Evolutionary conservation across 2,888 invertebrate species (phyloP), one percentile per base, ranked within the genome.

Genomic region (Hofmannophila pseudospretella): DNA sequence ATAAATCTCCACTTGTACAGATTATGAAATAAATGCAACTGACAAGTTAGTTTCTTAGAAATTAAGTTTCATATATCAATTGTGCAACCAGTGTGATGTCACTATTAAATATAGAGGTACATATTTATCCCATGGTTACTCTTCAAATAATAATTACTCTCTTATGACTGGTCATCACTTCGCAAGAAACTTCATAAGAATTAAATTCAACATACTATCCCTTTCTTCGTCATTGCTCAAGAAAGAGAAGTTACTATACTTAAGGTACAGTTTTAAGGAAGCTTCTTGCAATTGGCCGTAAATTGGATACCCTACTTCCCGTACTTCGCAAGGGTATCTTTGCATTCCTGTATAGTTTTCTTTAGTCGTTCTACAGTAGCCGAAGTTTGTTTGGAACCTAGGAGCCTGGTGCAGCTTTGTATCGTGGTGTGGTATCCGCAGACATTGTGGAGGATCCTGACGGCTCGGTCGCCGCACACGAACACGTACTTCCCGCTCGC

Each of bases 311-410:
- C 22, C 42, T 68, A 72, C 57, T 85, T 85, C 10, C 81, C 81
- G 36, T 76, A 85, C 34, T 58, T 74, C 0, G 69, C 64, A 19
- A 86, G 73, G 1, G 70, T 78, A 26, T 66, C 75, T 59, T 89
- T 88, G 52, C 89, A 89, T 38, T 91, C 91, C 36, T 79, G 68
- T 35, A 95, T 91, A 33, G 92, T 90, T 53, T 91, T 89, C 44
- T 91, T 89, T 40, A 95, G 88, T 20, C 95, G 89, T 63, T 95
- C 94, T 54, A 90, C 91, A 41, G 93, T 92, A n/a, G 94, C 93
- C 3, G 92, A 90, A 1, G 91, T 91, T 48, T 90, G 90, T 38
- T 88, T 88, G 39, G 89, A 79, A 32, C 85, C 73, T 25, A 93
- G 72, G 47, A 85, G 65, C 12, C 84, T 54, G n/a, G 49, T 53